A percentile compares a stretch with the other conserved stretches of the same genome.
Evolutionary conservation across 2,888 invertebrate genomes (phyloP).

Genomic region (Bellardia bayeri): DNA sequence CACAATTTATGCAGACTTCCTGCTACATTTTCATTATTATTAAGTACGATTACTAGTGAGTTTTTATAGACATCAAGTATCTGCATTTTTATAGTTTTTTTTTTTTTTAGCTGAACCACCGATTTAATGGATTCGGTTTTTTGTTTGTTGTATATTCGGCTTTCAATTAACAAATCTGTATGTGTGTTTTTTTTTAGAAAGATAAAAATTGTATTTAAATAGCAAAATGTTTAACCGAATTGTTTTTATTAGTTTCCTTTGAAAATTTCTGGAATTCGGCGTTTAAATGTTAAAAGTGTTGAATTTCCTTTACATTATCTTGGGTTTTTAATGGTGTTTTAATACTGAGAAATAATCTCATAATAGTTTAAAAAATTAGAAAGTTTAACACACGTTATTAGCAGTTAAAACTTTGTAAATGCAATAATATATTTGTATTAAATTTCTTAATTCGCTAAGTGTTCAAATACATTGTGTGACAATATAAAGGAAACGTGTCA

Average conservation of each 20-base stretch:
- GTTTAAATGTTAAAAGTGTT: neutral
- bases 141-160: neutral
- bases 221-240: neutral
- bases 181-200: too few relatives aligned
- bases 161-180: neutral
- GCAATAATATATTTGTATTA: neutral
- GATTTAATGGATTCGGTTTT: neutral
- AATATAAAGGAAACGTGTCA: neutral
- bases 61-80: neutral
- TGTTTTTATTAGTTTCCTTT: neutral
- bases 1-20: slow-evolving; percentile 38
- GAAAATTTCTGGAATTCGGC: neutral
- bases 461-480: neutral
- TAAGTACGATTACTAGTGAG: neutral
- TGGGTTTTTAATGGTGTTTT: slow-evolving; percentile 8
- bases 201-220: too few relatives aligned
- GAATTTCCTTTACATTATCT: slow-evolving; percentile 7
- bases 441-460: neutral
- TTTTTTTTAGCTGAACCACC: too few relatives aligned
- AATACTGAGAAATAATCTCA: slow-evolving; percentile 7
- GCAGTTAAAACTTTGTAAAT: slow-evolving; percentile 10
- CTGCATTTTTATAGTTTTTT: neutral
- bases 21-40: slow-evolving; percentile 28
- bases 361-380: slow-evolving; percentile 10
- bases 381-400: slow-evolving; percentile 23